These are phyloP conservation scores for Drosophila bocki DNA, from an alignment of 1,140 invertebrate genomes.

Conservation along the genomic window DNA sequence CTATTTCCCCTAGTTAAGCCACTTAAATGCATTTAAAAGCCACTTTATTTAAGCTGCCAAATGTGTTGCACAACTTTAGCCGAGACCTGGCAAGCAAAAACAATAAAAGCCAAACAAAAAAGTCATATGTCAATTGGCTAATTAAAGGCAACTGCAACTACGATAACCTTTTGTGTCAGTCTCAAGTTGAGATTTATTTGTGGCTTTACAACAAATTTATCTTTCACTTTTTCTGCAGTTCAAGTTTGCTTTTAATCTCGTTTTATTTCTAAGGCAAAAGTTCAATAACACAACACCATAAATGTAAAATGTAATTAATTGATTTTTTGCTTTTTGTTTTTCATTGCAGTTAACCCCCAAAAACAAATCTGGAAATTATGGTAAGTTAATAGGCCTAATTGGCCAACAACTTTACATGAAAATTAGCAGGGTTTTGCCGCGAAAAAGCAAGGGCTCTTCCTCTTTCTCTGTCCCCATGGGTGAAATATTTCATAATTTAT, in stretches of 20 bases:
- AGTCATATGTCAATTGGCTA: constrained; percentile 80
- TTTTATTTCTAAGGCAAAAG: constrained; percentile 36
- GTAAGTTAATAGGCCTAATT: constrained; percentile 75
- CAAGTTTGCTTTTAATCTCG: constrained; percentile 34
- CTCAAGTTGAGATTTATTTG: constrained; percentile 40
- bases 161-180: constrained; percentile 73
- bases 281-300: constrained; percentile 56
- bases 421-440: constrained; percentile 59
- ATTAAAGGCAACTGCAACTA: constrained; percentile 53
- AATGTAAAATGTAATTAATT: constrained; percentile 38
- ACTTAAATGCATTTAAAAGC: constrained; percentile 26
- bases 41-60: constrained; percentile 25
- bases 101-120: constrained; percentile 41
- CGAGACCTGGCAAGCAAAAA: constrained; percentile 18
- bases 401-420: constrained; percentile 61
- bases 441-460: constrained; percentile 27
- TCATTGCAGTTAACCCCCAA: constrained; percentile 58
- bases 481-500: constrained; percentile 78
- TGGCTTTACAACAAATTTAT: constrained; percentile 34
- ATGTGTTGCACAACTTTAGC: constrained; percentile 33
- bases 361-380: constrained; percentile 64
- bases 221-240: constrained; percentile 49
- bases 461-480: constrained; percentile 52
- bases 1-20: constrained; percentile 33
- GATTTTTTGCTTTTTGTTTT: constrained; percentile 23